A percentile compares a stretch with the other conserved stretches of the same genome.
Conservation (phyloP, 2,113 vertebrate genomes). For the Egretta garzetta region DNA sequence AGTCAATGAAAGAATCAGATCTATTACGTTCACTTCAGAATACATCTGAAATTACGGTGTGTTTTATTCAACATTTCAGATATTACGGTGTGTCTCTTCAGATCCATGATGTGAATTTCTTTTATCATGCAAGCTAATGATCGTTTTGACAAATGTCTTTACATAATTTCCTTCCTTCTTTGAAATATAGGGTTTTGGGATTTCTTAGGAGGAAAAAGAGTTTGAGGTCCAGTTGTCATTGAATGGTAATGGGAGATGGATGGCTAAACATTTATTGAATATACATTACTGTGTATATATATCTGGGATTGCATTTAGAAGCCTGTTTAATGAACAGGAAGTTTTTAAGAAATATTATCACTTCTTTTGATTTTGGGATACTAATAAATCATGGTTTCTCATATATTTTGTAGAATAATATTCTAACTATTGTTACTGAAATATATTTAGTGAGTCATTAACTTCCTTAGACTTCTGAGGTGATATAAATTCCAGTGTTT, state of each 20-base stretch:
- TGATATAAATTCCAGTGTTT: not conserved
- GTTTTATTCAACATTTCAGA: not conserved
- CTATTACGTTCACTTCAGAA: fast-evolving
- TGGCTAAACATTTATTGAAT: not conserved
- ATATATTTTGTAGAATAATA: not conserved
- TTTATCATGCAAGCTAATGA: not conserved
- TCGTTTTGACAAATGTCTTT: conserved; percentile 12
- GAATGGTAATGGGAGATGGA: not conserved
- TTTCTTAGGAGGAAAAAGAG: not conserved
- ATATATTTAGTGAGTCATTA: not conserved
- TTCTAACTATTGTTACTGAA: not conserved
- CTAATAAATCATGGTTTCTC: not conserved
- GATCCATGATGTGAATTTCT: not conserved
- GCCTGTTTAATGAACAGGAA: not conserved
- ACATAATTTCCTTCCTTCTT: not conserved
- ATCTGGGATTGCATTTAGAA: not conserved
- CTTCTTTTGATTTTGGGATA: not conserved
- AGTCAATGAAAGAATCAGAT: not conserved
- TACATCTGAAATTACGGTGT: not conserved
- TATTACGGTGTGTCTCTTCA: not conserved
- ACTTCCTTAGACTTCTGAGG: not conserved
- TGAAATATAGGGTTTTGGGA: not conserved
- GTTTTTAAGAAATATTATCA: conserved; percentile 2
- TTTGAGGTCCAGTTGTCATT: not conserved
- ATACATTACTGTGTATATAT: not conserved